phyloP scores from a whole-genome alignment of 2,797 vertebrate genomes.

The Poecile montanus region DNA sequence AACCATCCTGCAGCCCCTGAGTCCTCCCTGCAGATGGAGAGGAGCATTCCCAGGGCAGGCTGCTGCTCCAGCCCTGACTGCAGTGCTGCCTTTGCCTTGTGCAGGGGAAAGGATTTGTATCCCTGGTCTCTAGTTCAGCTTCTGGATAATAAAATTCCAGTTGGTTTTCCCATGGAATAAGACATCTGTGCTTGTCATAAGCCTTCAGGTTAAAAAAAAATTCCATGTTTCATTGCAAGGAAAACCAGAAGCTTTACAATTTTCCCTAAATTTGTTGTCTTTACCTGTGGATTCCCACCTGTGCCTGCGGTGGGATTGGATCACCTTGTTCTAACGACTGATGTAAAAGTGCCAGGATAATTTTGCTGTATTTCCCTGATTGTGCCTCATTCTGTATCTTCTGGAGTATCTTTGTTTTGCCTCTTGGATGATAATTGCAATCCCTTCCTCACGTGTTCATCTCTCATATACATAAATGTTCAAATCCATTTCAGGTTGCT shows the following conservation, averaged over 20 bases:
- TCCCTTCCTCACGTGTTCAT: neutral
- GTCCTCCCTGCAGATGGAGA: rapidly evolving
- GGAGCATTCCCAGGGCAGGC: neutral
- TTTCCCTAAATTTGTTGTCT: neutral
- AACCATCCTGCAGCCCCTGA: rapidly evolving
- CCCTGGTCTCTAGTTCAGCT: neutral
- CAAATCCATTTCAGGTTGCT: neutral
- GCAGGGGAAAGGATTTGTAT: neutral
- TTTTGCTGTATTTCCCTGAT: conserved; percentile 45
- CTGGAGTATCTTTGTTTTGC: conserved; percentile 50
- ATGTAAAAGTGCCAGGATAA: conserved; percentile 42
- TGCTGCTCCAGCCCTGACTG: neutral
- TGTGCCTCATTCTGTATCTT: conserved; percentile 7
- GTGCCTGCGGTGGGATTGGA: neutral
- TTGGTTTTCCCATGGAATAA: rapidly evolving
- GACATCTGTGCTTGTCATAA: neutral
- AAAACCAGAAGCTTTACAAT: neutral
- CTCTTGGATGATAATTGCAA: conserved; percentile 51
- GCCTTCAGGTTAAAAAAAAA: neutral
- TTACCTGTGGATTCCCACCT: conserved; percentile 19
- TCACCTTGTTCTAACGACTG: neutral
- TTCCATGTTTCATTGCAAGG: neutral
- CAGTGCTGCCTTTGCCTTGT: neutral
- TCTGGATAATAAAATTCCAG: neutral
- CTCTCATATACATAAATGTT: neutral